These are phyloP conservation scores for Craseonycteris thonglongyai DNA, from an alignment of 2,113 vertebrate species.

Conservation along the genomic window DNA sequence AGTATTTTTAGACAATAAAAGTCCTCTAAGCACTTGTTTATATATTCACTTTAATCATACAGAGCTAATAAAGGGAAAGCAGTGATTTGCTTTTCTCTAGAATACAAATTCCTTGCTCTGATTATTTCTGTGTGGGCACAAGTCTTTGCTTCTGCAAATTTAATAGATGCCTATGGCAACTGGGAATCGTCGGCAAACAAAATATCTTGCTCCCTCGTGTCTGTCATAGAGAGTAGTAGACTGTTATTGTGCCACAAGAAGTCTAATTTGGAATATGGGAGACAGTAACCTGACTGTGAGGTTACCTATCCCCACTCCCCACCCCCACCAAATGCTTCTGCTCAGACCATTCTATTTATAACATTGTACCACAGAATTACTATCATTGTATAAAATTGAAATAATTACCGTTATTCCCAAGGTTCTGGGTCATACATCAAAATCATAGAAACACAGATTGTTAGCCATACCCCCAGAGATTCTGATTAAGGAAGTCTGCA, in stretches of 20 bases:
- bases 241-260: background rate
- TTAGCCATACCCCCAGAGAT: background rate
- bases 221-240: conserved; percentile 42
- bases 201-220: conserved; percentile 1
- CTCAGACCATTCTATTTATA: background rate
- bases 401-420: background rate
- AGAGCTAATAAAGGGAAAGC: background rate
- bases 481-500: background rate
- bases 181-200: conserved; percentile 22
- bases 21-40: conserved; percentile 5
- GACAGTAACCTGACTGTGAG: background rate
- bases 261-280: background rate
- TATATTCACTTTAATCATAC: conserved; percentile 25
- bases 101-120: conserved; percentile 64
- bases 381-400: background rate
- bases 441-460: background rate
- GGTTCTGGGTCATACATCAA: background rate
- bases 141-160: conserved; percentile 59
- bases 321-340: background rate
- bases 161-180: conserved; percentile 55
- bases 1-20: background rate
- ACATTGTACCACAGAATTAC: background rate
- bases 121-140: conserved; percentile 65
- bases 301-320: background rate
- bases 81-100: background rate